A percentile compares a stretch with the other conserved stretches of the same genome.
Evolutionary conservation across 2,113 vertebrate genomes (phyloP).

Genomic region (Ramphastos sulfuratus): DNA sequence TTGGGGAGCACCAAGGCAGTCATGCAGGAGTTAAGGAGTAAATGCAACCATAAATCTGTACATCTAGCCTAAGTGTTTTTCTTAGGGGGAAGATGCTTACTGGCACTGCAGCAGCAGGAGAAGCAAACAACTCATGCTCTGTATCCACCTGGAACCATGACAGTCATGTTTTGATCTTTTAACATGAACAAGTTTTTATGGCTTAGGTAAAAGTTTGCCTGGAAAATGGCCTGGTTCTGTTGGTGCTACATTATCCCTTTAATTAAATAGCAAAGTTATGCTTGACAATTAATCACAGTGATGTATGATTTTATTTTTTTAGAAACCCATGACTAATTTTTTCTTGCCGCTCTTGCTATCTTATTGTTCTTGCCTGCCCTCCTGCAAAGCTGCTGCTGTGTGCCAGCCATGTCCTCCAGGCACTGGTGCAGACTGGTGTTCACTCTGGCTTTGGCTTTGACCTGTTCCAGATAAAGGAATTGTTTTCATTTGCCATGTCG

Average conservation of each 20-base stretch:
- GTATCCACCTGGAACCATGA: background rate
- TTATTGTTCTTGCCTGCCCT: slow-evolving; percentile 41
- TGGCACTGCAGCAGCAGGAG: background rate
- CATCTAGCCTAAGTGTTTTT: background rate
- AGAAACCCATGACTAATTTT: slow-evolving; percentile 65
- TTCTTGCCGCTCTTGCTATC: slow-evolving; percentile 15
- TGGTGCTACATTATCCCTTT: background rate
- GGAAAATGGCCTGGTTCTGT: background rate
- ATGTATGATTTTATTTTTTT: slow-evolving; percentile 44
- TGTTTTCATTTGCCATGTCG: background rate
- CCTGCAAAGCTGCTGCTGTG: background rate
- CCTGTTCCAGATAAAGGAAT: slow-evolving; percentile 32
- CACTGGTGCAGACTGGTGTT: slow-evolving; percentile 39
- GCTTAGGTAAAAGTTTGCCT: background rate
- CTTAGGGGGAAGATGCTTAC: background rate
- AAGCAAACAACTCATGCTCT: background rate
- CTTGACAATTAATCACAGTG: slow-evolving; percentile 33
- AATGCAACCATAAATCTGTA: background rate
- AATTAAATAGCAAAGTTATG: slow-evolving; percentile 51
- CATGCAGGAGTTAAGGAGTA: background rate
- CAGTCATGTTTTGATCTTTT: background rate
- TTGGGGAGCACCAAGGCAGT: background rate
- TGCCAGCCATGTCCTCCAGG: slow-evolving; percentile 61
- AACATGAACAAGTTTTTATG: background rate
- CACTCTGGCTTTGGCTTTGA: slow-evolving; percentile 12